phyloP scores from a whole-genome alignment of 2,113 vertebrate genomes.

The Agelaius tricolor region DNA sequence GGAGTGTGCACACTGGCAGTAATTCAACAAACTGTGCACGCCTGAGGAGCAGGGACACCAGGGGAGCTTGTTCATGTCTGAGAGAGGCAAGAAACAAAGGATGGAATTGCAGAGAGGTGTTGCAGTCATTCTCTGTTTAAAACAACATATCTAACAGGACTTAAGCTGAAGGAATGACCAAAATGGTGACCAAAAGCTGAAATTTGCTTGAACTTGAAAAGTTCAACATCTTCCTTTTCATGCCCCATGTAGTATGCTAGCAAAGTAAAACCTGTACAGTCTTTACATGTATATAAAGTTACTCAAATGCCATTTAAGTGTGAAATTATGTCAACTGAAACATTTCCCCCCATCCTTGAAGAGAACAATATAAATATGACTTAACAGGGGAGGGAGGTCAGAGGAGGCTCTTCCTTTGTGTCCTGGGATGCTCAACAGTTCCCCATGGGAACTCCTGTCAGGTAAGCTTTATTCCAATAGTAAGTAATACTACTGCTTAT shows the following conservation, averaged over 20 bases:
- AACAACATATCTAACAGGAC: not conserved
- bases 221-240: not conserved
- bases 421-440: not conserved
- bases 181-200: not conserved
- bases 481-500: not conserved
- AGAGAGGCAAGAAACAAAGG: not conserved
- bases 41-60: not conserved
- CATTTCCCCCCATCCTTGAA: not conserved
- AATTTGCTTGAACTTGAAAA: not conserved
- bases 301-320: not conserved
- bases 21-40: not conserved
- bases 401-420: not conserved
- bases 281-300: not conserved
- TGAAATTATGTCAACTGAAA: not conserved
- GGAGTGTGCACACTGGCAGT: not conserved
- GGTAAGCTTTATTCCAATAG: not conserved
- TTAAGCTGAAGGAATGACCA: not conserved
- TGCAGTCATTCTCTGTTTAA: not conserved
- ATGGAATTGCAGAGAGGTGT: not conserved
- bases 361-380: not conserved
- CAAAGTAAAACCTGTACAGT: not conserved
- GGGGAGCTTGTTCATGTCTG: not conserved
- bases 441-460: not conserved
- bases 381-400: not conserved
- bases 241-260: not conserved